A percentile compares a stretch with the other conserved stretches of the same genome.
Conservation (phyloP, 2,888 invertebrate genomes). For the Subacronicta megacephala region DNA sequence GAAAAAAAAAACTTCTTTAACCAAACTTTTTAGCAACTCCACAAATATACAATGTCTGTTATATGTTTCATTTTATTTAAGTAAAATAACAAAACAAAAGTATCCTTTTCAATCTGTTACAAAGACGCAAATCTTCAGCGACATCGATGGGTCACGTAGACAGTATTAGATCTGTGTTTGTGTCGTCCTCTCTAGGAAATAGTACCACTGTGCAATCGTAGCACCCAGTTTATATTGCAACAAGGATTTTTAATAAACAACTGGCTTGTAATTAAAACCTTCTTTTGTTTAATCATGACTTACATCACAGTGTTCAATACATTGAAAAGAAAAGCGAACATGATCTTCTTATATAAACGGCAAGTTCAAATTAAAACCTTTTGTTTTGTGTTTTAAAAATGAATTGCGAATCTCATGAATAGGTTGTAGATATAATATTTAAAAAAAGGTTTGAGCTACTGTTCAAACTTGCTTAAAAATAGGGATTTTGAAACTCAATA, state of each 20-base stretch:
- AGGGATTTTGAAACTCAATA: no score
- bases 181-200: background rate
- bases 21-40: no score
- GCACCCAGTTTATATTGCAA: background rate
- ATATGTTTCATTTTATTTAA: no score
- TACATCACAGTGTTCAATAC: background rate
- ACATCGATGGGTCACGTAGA: constrained; percentile 40
- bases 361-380: background rate
- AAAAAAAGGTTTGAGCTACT: no score
- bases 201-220: background rate
- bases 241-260: background rate
- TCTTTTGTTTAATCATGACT: background rate
- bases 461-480: no score
- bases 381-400: background rate
- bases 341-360: background rate
- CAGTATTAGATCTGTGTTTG: constrained; percentile 34
- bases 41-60: no score
- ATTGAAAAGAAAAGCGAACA: background rate
- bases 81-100: background rate
- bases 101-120: constrained; percentile 8
- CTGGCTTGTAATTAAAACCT: background rate
- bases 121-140: constrained; percentile 34
- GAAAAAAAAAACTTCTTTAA: no score
- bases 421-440: no score
- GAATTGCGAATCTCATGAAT: background rate